Base-by-base conservation (phyloP, 2,797 vertebrate genomes). In the Acipenser transmontanus region DNA sequence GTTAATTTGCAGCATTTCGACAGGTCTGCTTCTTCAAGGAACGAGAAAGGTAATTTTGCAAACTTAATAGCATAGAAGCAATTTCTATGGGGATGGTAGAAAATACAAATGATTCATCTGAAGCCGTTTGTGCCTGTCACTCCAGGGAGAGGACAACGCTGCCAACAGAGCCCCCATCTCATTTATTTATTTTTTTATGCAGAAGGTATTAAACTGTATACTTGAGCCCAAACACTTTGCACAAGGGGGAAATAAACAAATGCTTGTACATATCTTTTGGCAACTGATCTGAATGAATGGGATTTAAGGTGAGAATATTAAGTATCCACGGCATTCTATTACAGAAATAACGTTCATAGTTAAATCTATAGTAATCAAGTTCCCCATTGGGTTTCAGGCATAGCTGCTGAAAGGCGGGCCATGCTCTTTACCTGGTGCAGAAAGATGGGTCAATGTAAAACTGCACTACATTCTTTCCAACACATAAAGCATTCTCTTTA, bases 41-140 rank as follows among this genome's bases (percentile, higher is more conserved):
- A 59, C 68, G 71, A 80, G 80, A 80, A 34, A 71, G 63, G 74
- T 73, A 70, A 62, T 80, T 82, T 83, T 77, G 71, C 34, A 61
- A 71, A 78, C 76, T 68, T 67, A 77, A 78, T 74, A 77, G 73
- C 69, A 78, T 73, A 72, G 77, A 86, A 85, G 80, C 71, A 59
- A 78, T 83, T 84, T 86, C 76, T 78, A 71, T 83, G 78, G 79
- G 78, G 82, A 85, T 78, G 72, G 73, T 77, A 77, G 77, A 86
- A 82, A 73, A 79, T 76, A 85, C 87, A 80, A 87, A 89, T 88
- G 85, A 88, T 88, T 89, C 88, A 88, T 87, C 78, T 67, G 12
- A 50, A 76, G 77, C 76, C 74, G 80, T 86, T 86, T 87, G 78
- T 86, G 74, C 77, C 73, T 9, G 66, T 73, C 84, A 77, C 81